phyloP scores from a whole-genome alignment of 2,888 invertebrate species.

The Drosophila quasianomalipes region DNA sequence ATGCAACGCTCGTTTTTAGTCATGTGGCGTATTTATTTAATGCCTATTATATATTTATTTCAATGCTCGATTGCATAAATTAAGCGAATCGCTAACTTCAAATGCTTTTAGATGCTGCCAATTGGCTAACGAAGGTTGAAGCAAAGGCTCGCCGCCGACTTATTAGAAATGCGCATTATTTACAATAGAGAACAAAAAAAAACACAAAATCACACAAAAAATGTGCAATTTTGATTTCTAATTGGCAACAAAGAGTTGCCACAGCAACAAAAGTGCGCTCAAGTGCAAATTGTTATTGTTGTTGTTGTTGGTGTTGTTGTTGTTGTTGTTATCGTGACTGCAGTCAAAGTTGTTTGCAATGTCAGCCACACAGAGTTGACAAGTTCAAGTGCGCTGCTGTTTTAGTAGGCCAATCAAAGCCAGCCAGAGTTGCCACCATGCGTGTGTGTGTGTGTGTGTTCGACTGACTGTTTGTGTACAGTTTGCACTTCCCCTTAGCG shows the following conservation, averaged over 20 bases:
- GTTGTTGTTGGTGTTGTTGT: conserved; percentile 28
- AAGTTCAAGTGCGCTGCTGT: conserved; percentile 67
- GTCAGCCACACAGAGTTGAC: conserved; percentile 68
- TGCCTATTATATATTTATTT: conserved; percentile 50
- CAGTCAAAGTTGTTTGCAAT: conserved; percentile 65
- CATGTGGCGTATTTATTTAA: conserved; percentile 28
- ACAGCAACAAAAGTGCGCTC: conserved; percentile 19
- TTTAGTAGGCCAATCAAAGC: conserved; percentile 32
- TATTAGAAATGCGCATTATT: conserved; percentile 79
- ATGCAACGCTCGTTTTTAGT: conserved; percentile 44
- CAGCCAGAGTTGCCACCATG: conserved; percentile 39
- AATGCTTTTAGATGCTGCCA: conserved; percentile 36
- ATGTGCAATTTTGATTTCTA: conserved; percentile 66
- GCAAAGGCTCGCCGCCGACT: conserved; percentile 46
- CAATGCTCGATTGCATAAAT: conserved; percentile 65
- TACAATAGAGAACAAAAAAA: conserved; percentile 37
- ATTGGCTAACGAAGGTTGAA: conserved; percentile 43
- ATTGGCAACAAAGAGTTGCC: conserved; percentile 61
- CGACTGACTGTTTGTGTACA: conserved; percentile 28
- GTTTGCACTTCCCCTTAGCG: conserved; percentile 57
- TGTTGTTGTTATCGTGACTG: conserved; percentile 48
- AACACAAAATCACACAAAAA: not conserved
- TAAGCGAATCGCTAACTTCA: conserved; percentile 31
- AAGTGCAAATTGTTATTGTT: conserved; percentile 39
- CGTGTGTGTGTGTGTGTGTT: not conserved